Percentiles rank a stretch among this genome's conserved stretches.
Evolutionary conservation across 1,140 invertebrate species (phyloP).

Genomic region (Scaptodrosophila lebanonensis): DNA sequence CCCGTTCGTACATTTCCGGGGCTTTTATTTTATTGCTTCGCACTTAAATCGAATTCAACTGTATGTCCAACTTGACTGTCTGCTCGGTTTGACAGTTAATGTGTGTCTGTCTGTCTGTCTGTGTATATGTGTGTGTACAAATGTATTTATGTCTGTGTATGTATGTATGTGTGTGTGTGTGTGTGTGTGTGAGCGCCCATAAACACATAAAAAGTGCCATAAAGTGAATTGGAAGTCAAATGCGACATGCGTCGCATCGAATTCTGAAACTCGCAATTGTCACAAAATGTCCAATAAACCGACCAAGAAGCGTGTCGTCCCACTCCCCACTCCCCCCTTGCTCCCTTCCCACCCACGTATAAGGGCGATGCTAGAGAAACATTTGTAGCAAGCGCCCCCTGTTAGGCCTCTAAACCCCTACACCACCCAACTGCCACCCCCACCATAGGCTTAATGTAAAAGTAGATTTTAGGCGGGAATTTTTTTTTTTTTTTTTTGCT

Average conservation of each 20-base stretch:
- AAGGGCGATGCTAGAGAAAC: too few species aligned
- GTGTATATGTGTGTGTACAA: conserved; percentile 7
- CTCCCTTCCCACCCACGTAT: too few species aligned
- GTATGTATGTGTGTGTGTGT: conserved; percentile 14
- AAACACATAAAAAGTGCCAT: conserved; percentile 69
- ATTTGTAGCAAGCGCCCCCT: too few species aligned
- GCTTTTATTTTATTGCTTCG: conserved; percentile 68
- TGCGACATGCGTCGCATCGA: conserved; percentile 35
- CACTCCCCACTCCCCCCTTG: not conserved
- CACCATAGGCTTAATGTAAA: too few species aligned
- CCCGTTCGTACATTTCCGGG: conserved; percentile 24
- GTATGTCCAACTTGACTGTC: conserved; percentile 39
- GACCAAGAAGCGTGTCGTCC: conserved; percentile 11
- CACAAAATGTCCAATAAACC: conserved; percentile 63
- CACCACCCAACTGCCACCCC: too few species aligned
- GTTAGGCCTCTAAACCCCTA: too few species aligned
- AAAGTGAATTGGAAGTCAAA: conserved; percentile 74
- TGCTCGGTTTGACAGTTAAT: not conserved
- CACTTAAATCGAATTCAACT: conserved; percentile 68
- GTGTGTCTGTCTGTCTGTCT: conserved; percentile 7
- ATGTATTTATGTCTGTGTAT: conserved; percentile 16
- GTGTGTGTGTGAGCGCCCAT: conserved; percentile 55
- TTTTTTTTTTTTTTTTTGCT: not conserved
- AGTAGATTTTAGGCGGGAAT: not conserved
- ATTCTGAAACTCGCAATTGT: conserved; percentile 41